phyloP scores from a whole-genome alignment of 2,888 invertebrate species.

The Agrilus mali region DNA sequence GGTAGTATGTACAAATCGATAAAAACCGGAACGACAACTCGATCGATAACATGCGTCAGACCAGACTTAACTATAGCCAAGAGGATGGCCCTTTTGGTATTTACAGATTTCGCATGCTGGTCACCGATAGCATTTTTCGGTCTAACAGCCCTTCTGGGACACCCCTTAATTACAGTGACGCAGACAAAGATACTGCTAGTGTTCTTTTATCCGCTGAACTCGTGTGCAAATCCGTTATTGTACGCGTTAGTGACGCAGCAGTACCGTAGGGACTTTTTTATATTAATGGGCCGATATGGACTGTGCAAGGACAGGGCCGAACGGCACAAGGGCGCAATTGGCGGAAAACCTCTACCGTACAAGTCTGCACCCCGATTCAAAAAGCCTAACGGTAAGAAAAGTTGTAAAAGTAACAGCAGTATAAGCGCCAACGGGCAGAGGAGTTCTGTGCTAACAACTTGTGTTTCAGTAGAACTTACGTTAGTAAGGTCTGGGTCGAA shows the following conservation, averaged over 20 bases:
- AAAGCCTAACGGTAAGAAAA: conserved; percentile 17
- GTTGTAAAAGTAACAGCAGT: conserved; percentile 8
- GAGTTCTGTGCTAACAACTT: conserved; percentile 30
- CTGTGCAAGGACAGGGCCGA: conserved; percentile 34
- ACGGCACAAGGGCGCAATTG: conserved; percentile 34
- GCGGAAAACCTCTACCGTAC: conserved; percentile 30
- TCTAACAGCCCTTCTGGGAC: conserved; percentile 48
- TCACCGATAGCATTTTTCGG: conserved; percentile 56
- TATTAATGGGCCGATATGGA: conserved; percentile 38
- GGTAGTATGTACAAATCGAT: conserved; percentile 49
- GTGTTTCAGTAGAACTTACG: conserved; percentile 31
- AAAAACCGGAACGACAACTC: conserved; percentile 38
- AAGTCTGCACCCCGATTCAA: conserved; percentile 28
- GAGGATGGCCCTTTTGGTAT: conserved; percentile 52
- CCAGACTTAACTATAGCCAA: conserved; percentile 45
- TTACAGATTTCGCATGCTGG: conserved; percentile 50
- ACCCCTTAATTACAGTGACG: conserved; percentile 45
- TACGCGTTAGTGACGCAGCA: conserved; percentile 56
- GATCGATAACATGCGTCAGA: conserved; percentile 33
- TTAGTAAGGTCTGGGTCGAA: conserved; percentile 23
- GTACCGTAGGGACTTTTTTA: conserved; percentile 45
- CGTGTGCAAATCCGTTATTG: conserved; percentile 56
- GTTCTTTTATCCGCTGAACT: conserved; percentile 56
- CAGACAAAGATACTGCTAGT: conserved; percentile 45
- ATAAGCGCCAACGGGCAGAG: conserved; percentile 23